A percentile compares a stretch with the other conserved stretches of the same genome.
phyloP scores from a whole-genome alignment of 2,888 invertebrate genomes.

The Sphaeridia pumilis region DNA sequence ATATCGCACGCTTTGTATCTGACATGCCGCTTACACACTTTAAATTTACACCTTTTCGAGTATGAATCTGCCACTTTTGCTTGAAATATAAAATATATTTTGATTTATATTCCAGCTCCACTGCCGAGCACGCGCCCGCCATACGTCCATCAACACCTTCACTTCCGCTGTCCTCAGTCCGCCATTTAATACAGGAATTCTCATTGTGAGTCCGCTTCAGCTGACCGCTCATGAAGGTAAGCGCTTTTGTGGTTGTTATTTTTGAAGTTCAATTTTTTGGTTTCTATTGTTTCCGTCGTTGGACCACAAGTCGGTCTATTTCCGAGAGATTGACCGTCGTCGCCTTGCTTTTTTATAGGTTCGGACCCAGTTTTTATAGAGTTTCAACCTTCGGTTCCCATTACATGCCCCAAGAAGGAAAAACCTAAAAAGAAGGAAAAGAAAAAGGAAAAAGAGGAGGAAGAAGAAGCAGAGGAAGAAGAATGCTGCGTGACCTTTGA shows the following conservation, averaged over 20 bases:
- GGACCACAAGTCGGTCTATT: background rate
- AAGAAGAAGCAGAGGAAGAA: conserved; percentile 28
- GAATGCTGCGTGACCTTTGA: conserved; percentile 34
- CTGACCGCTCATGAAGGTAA: conserved; percentile 29
- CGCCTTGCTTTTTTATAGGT: conserved; percentile 16
- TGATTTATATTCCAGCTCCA: conserved; percentile 26
- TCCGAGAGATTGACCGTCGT: no score
- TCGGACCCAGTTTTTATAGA: conserved; percentile 32
- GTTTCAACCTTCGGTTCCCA: conserved; percentile 33
- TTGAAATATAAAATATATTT: background rate
- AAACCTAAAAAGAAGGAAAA: conserved; percentile 17
- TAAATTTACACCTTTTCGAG: no score
- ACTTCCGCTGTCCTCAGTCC: conserved; percentile 34
- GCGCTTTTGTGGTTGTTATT: background rate
- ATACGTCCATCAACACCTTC: conserved; percentile 36
- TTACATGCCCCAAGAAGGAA: conserved; percentile 33
- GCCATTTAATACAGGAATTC: conserved; percentile 36
- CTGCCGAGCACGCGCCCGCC: conserved; percentile 36
- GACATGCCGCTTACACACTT: no score
- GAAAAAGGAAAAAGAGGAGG: conserved; percentile 20
- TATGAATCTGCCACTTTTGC: no score
- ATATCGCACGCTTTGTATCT: no score
- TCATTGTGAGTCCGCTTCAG: conserved; percentile 20
- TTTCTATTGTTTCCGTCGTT: background rate
- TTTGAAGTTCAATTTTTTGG: background rate